Base-by-base conservation (phyloP, 2,888 invertebrate genomes). In the Brachynemurus nebulosus region DNA sequence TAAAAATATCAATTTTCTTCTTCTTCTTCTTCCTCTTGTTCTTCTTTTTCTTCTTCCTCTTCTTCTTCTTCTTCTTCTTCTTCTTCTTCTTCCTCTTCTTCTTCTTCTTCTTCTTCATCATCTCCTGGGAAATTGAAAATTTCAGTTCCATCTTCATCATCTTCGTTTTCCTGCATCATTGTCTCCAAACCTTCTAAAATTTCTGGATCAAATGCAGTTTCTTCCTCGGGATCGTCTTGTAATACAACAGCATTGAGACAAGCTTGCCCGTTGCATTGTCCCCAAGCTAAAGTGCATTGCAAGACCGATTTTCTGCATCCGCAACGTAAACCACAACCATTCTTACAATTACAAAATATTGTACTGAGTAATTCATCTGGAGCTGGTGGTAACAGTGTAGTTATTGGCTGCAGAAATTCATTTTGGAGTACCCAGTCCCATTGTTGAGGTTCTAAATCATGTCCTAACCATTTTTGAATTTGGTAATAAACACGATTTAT, bases 291-390 rank as follows among this genome's bases (percentile, higher is more conserved):
- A 48, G 52, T 50, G 45, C 52, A 48, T 40, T 51, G 53, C 17
- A 55, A 52, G 34, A 59, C 59, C 42, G 49, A 34, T 57, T 55
- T 57, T 44, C 54, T 52, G 51, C 55, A 55, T 51, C 55, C 52
- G 46, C 55, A 57, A 30, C 54, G 52, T 18, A 52, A 50, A 47
- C 53, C 54, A 50, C 51, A 54, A 38, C 52, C 53, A 47, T 49
- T 43, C 11, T 50, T 54, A 47, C 52, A 55, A 41, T 56, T 55
- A 43, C 52, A 55, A 38, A 55, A 54, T 45, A 56, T 52, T 45
- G 44, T 49, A 42, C 49, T 52, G 14, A 54, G 48, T 27, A 54
- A 37, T 48, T 53, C 51, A 43, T 54, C 51, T 48, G 57, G 54
- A 33, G 55, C 56, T 40, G 56, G 57, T 45, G 52, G 55, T 49